phyloP scores from a whole-genome alignment of 2,888 invertebrate species.

The Matsumyia berberina region DNA sequence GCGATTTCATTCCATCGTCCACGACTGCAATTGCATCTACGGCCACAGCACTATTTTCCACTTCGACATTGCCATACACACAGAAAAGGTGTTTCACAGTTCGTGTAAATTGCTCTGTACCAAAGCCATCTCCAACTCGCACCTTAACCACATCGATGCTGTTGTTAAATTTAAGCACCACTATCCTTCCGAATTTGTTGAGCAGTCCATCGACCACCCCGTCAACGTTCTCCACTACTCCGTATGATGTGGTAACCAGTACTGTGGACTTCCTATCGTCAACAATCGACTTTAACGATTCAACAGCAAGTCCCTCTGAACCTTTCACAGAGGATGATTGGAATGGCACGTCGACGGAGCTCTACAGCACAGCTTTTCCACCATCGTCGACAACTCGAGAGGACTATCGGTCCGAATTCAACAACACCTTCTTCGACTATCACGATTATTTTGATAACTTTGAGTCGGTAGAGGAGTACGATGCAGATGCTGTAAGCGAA shows the following conservation, averaged over 20 bases:
- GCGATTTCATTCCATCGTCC: conserved; percentile 38
- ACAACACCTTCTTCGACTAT: conserved; percentile 81
- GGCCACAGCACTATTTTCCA: not conserved
- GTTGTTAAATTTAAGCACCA: conserved; percentile 83
- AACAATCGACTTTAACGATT: conserved; percentile 79
- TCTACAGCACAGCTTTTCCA: conserved; percentile 73
- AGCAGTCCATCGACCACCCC: conserved; percentile 59
- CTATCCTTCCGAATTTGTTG: conserved; percentile 77
- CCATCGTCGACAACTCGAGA: conserved; percentile 77
- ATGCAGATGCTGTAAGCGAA: conserved; percentile 42
- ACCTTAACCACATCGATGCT: conserved; percentile 83
- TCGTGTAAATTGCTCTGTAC: conserved; percentile 81
- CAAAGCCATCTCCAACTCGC: conserved; percentile 77
- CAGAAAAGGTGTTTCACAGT: conserved; percentile 82
- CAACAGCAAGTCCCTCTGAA: conserved; percentile 57
- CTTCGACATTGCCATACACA: conserved; percentile 42
- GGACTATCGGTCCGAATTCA: conserved; percentile 79
- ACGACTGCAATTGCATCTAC: conserved; percentile 1
- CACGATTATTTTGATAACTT: conserved; percentile 82
- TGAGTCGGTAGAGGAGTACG: conserved; percentile 57
- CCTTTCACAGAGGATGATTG: conserved; percentile 74
- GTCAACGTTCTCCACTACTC: conserved; percentile 45
- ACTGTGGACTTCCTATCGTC: conserved; percentile 79
- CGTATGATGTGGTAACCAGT: conserved; percentile 73
- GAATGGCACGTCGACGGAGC: conserved; percentile 78